Conservation (phyloP, 1,140 invertebrate genomes). For the Macrocentrus cingulum region DNA sequence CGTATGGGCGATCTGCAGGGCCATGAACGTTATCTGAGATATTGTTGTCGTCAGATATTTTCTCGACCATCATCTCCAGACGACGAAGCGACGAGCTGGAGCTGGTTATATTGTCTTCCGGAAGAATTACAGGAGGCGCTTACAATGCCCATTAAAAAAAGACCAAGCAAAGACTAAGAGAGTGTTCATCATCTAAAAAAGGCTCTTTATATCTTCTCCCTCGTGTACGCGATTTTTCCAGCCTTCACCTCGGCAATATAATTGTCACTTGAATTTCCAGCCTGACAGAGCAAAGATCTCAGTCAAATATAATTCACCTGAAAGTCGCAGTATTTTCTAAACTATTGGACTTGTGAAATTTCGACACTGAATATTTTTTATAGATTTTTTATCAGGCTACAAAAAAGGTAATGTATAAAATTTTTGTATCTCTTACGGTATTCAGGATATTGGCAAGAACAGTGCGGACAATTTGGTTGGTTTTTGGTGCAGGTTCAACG, state of each 20-base stretch:
- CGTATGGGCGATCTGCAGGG: too few relatives aligned
- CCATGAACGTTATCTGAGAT: background rate
- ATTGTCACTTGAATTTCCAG: conserved; percentile 10
- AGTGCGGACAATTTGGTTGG: conserved; percentile 12
- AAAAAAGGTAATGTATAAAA: too few relatives aligned
- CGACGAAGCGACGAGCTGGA: background rate
- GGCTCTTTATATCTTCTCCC: background rate
- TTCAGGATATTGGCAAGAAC: too few relatives aligned
- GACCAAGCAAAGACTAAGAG: background rate
- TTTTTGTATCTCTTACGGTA: too few relatives aligned
- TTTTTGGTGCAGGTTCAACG: background rate
- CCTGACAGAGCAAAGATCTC: background rate
- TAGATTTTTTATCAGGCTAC: too few relatives aligned
- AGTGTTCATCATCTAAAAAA: background rate
- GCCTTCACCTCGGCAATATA: background rate
- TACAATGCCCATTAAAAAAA: conserved; percentile 19
- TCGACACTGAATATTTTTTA: too few relatives aligned
- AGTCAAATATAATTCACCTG: too few relatives aligned
- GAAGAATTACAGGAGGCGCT: conserved; percentile 16
- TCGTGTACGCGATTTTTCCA: conserved; percentile 8
- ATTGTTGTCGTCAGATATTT: background rate
- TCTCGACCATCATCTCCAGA: background rate
- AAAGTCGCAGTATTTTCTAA: too few relatives aligned
- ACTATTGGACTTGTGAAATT: too few relatives aligned
- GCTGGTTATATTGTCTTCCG: conserved; percentile 5